Evolutionary conservation across 2,888 invertebrate species (phyloP), one percentile per base, ranked within the genome.

Genomic region (Diadromus collaris): DNA sequence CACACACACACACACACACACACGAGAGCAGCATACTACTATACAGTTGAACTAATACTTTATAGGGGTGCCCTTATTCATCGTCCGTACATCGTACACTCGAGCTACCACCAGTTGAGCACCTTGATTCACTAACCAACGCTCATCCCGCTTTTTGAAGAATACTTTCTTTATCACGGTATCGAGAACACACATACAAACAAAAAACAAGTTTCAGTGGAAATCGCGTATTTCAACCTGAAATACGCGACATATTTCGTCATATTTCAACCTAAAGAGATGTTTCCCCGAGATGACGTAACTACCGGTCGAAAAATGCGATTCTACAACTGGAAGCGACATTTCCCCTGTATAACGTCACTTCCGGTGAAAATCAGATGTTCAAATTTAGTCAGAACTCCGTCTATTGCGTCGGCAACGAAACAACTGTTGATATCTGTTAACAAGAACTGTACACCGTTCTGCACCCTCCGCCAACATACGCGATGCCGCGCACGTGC

Each of bases 61-160:
- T 67, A 67, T 67, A 51, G 13, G 32, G 51, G 19, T 32, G 29
- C 21, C 21, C 51, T 67, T 67, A 67, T 51, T 32, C 13, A 41
- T 51, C 24, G 9, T 34, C 19, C 60, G 32, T 34, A 38, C 32
- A 19, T 38, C 19, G 38, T 21, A 48, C 65, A 34, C 51, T 34
- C 38, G 19, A 67, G 51, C 34, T 32, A 67, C 34, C 65, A 51
- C 65, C 34, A 67, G 51, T 67, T 38, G 67, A 65, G 29, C 19
- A 51, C 48, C 29, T 51, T 21, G 51, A 46, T 65, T 51, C 65
- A 67, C 24, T 21, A 19, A 51, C 19, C 54, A 61, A 24, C 67
- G 21, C n/a, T 65, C 13, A 13, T 51, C 38, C 51, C 19, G 13
- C 19, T 24, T 34, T 34, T n/a, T 24, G 32, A 7, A 13, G 10